A percentile compares a stretch with the other conserved stretches of the same genome.
These are phyloP conservation scores for Cuculus canorus DNA, from an alignment of 2,797 vertebrate species.

Conservation along the genomic window DNA sequence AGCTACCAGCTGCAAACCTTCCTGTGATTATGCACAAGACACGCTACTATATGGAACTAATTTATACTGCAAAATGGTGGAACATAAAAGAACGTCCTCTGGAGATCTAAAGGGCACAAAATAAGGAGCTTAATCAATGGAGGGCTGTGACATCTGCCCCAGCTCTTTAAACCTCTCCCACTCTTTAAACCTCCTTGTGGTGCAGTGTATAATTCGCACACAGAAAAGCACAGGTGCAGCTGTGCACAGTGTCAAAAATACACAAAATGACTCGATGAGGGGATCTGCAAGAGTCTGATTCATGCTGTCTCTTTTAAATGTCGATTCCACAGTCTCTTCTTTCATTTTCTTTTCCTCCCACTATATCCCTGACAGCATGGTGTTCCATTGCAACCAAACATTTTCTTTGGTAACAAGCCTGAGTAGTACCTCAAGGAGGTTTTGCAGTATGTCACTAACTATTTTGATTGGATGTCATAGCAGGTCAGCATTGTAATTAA, in stretches of 20 bases:
- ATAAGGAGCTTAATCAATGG: not conserved
- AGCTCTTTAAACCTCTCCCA: no score
- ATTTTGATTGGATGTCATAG: slow-evolving; percentile 12
- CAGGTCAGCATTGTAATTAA: slow-evolving; percentile 31
- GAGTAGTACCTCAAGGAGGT: not conserved
- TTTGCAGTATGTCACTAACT: not conserved
- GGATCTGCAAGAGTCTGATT: slow-evolving; percentile 43
- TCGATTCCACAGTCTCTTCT: slow-evolving; percentile 21
- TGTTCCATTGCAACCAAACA: not conserved
- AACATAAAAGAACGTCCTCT: not conserved
- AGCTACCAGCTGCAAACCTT: rapidly evolving
- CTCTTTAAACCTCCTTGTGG: not conserved
- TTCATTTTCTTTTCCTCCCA: slow-evolving; percentile 16
- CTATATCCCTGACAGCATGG: not conserved
- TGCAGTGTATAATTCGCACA: not conserved
- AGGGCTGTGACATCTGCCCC: not conserved
- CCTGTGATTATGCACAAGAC: not conserved
- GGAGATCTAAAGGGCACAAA: not conserved
- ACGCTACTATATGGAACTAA: not conserved
- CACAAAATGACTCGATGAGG: slow-evolving; percentile 14
- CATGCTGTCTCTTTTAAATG: slow-evolving; percentile 66
- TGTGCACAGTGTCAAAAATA: slow-evolving; percentile 41
- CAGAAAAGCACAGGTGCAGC: slow-evolving; percentile 35
- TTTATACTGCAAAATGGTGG: not conserved
- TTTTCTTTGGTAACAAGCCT: slow-evolving; percentile 37